Base-by-base conservation (phyloP, 2,113 vertebrate species). In the Forbesichthys agassizii region DNA sequence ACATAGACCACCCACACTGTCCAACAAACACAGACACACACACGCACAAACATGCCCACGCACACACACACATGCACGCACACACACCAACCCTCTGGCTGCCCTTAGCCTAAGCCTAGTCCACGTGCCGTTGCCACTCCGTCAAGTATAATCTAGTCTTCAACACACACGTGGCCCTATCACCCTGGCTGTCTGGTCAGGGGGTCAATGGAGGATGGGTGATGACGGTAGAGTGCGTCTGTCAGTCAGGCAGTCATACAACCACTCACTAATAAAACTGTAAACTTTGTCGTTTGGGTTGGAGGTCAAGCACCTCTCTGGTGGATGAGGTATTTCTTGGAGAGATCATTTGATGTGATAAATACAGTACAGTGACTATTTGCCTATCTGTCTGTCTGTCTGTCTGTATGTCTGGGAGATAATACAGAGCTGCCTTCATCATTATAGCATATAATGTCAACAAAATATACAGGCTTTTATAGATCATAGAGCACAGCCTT, bases 101-200 rank as follows among this genome's bases (percentile, higher is more conserved):
- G 27, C 27, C 27, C 27, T 27, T 27, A 27, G 27, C 27, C 1
- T 27, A 27, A 27, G 27, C 1, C 27, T 27, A 27, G 1, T 27
- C 27, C 27, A 27, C 27, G 2, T 27, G 27, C 27, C 27, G 2
- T 27, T 27, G 27, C 1, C 2, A 27, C 27, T 27, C 27, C 2
- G 27, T 27, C 27, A 27, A 27, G 20, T 16, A 48, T 12, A 48
- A 47, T 1, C 2, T 27, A 5, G 13, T 4, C 64, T 60, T 60
- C 42, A 33, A 10, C 53, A 55, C 69, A 78, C 60, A 47, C 16
- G 64, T 9, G 61, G 48, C 70, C 55, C 71, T 71, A 64, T 65
- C 49, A 54, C 82, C 84, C 85, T 85, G 90, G 88, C 64, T 90
- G 83, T 71, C 4, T 84, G 77, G 86, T 90, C 90, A 88, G 86